Evolutionary conservation across 2,888 invertebrate species (phyloP).

Genomic region (Philhelius pedissequus): DNA sequence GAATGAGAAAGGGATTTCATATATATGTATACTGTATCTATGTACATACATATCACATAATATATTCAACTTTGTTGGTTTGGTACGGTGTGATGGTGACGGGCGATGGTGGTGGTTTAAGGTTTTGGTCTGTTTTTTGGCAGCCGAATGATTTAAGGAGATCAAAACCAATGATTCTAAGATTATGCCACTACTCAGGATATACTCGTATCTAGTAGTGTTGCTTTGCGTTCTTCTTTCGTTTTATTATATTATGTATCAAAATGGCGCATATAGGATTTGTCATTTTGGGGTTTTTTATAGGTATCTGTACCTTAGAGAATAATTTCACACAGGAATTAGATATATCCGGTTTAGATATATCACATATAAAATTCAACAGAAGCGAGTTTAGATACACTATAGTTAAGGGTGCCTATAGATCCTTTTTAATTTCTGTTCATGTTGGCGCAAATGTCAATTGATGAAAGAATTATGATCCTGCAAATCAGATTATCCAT

Average conservation of each 20-base stretch:
- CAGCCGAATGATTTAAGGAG: slow-evolving; percentile 60
- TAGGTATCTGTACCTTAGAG: background rate
- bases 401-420: too few relatives aligned
- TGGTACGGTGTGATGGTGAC: background rate
- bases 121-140: slow-evolving; percentile 32
- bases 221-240: slow-evolving; percentile 31
- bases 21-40: background rate
- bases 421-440: background rate
- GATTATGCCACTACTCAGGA: slow-evolving; percentile 33
- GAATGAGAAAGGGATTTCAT: slow-evolving; percentile 37
- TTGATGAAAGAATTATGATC: slow-evolving; percentile 79
- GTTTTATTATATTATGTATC: slow-evolving; percentile 60
- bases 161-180: slow-evolving; percentile 48
- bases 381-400: too few relatives aligned
- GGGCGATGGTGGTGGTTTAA: background rate
- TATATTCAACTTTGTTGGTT: background rate
- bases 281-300: slow-evolving; percentile 39
- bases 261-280: slow-evolving; percentile 61
- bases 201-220: too few relatives aligned
- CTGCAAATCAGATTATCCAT: slow-evolving; percentile 79
- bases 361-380: slow-evolving; percentile 4
- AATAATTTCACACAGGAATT: slow-evolving; percentile 23
- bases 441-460: slow-evolving; percentile 64
- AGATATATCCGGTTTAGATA: slow-evolving; percentile 62
- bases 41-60: slow-evolving; percentile 1